Percentiles rank a stretch among this genome's conserved stretches.
Evolutionary conservation across 1,140 invertebrate genomes (phyloP).

Genomic region (Cotesia vestalis): DNA sequence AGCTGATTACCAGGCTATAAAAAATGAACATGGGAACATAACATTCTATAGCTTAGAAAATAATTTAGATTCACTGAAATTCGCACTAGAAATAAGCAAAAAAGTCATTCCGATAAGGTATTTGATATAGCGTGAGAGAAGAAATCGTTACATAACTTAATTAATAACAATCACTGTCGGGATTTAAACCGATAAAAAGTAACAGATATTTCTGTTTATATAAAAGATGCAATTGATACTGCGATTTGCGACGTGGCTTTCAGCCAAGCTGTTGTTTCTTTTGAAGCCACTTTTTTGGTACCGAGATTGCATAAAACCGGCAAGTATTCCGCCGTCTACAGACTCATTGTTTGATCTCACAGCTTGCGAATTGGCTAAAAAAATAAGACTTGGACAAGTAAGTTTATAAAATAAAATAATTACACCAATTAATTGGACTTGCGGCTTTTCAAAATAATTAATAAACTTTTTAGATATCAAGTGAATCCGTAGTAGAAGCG

Average conservation of each 20-base stretch:
- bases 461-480: slow-evolving; percentile 64
- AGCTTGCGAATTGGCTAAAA: slow-evolving; percentile 55
- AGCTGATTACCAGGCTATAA: slow-evolving; percentile 68
- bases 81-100: slow-evolving; percentile 23
- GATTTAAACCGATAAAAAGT: background rate
- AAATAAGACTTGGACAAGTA: slow-evolving; percentile 64
- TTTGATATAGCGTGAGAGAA: no score
- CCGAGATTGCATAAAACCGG: slow-evolving; percentile 41
- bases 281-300: slow-evolving; percentile 44
- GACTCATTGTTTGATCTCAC: slow-evolving; percentile 52
- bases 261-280: slow-evolving; percentile 26
- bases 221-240: slow-evolving; percentile 41
- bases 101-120: slow-evolving; percentile 13
- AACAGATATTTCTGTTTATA: background rate
- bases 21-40: slow-evolving; percentile 39
- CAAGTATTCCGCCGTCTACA: slow-evolving; percentile 48
- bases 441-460: background rate
- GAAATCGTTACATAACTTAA: no score
- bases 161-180: no score
- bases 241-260: slow-evolving; percentile 32
- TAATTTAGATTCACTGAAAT: background rate
- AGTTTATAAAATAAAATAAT: slow-evolving; percentile 10
- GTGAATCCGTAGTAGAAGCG: slow-evolving; percentile 70
- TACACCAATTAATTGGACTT: background rate
- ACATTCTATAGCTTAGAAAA: slow-evolving; percentile 25